These are phyloP conservation scores for Sylvia atricapilla DNA, from an alignment of 2,113 vertebrate species.

Conservation along the genomic window DNA sequence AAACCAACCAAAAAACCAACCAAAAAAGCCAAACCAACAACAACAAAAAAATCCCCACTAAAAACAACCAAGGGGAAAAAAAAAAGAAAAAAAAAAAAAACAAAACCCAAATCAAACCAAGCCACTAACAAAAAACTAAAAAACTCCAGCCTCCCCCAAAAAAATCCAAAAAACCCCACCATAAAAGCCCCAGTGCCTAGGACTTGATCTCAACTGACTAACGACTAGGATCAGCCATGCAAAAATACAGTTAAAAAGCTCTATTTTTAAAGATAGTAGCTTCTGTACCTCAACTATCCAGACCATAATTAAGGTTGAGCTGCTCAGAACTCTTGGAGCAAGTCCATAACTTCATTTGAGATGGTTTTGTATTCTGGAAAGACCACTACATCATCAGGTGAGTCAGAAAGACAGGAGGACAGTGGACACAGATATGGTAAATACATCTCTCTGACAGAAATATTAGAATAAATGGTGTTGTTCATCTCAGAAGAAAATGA, in stretches of 20 bases:
- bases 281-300: background rate
- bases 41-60: background rate
- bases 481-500: background rate
- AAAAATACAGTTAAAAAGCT: background rate
- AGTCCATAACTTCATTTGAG: background rate
- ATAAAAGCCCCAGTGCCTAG: too few species aligned
- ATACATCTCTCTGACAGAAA: background rate
- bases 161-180: background rate
- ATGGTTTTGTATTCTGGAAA: background rate
- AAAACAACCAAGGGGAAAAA: too few species aligned
- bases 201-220: background rate
- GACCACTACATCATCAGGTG: background rate
- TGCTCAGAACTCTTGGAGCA: background rate
- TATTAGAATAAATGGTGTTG: background rate
- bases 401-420: background rate
- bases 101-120: too few species aligned
- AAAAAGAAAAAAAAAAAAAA: too few species aligned
- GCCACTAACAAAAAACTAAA: background rate
- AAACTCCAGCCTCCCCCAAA: too few species aligned
- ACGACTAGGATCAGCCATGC: rapidly evolving
- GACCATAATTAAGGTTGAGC: background rate
- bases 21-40: too few species aligned
- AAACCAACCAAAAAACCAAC: too few species aligned
- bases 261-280: background rate
- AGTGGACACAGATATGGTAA: background rate